Base-by-base conservation (phyloP, 2,113 vertebrate genomes). In the Chitala chitala region DNA sequence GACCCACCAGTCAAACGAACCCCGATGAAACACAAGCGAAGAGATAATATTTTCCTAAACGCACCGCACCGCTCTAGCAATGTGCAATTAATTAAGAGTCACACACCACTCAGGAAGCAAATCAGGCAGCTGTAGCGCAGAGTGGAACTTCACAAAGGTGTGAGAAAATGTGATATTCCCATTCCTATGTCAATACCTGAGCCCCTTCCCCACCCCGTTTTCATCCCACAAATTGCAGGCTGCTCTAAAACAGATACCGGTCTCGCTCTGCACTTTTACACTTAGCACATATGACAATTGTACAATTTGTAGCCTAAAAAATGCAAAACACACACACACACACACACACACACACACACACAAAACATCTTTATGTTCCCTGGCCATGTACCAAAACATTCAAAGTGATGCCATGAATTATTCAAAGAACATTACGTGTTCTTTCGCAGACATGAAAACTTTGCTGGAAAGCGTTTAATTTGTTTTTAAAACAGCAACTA, bases 21-120 rank as follows among this genome's bases (percentile, higher is more conserved):
- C 93, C 91, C 92, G 92, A 93, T 92, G 91, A 91, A 93, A 92
- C 91, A 92, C 84, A 80, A 90, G 85, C 88, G 90, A 91, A 91
- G 90, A 91, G 92, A 93, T 92, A 92, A 92, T 92, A 92, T 92
- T 93, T 92, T 92, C 86, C 86, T 87, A 91, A 91, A 92, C 88
- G 91, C 88, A 90, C 90, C 88, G 89, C 85, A 87, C 90, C 91
- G 85, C 85, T 73, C 84, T 31, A 33, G 40, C 17, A 51, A 24
- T 64, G 51, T 26, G 58, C 44, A 69, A 22, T 69, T 51, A 69
- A 78, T 70, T 66, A 51, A 53, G 38, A 36, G 31, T 13, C 12
- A 66, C 42, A 24, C 36, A 40, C 17, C 15, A 40, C 44, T 40
- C 61, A 56, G 38, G 48, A 53, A 65, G 55, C 40, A 22, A 24